A percentile compares a stretch with the other conserved stretches of the same genome.
Conservation (phyloP, 1,140 invertebrate species). For the Melipona quadrifasciata region DNA sequence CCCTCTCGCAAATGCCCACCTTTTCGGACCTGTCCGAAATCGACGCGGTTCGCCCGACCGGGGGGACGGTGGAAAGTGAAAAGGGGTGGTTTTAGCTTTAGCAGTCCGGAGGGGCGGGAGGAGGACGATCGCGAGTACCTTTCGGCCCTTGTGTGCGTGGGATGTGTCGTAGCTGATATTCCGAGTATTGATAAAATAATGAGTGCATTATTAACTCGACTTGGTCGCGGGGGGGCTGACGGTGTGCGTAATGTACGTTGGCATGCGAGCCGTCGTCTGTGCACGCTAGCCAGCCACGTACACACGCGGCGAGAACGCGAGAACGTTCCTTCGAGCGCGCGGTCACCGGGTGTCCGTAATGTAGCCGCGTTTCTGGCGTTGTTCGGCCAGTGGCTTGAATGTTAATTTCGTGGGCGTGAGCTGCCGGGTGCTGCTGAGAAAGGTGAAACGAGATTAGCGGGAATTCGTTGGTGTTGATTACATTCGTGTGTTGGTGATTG, state of each 20-base stretch:
- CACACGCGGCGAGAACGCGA: constrained; percentile 25
- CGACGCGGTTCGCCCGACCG: constrained; percentile 45
- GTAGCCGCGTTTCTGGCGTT: constrained; percentile 43
- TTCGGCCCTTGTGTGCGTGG: constrained; percentile 22
- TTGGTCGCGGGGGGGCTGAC: constrained; percentile 38
- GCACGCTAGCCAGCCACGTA: constrained; percentile 35
- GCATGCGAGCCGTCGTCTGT: constrained; percentile 68
- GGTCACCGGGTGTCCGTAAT: constrained; percentile 46
- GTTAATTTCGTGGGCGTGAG: neutral
- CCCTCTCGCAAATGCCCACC: constrained; percentile 13
- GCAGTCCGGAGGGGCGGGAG: constrained; percentile 16
- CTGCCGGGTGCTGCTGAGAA: neutral
- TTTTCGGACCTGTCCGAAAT: neutral
- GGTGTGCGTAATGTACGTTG: constrained; percentile 66
- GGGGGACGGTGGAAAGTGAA: constrained; percentile 47
- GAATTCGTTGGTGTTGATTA: constrained; percentile 9
- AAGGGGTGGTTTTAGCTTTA: constrained; percentile 34
- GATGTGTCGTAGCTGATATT: constrained; percentile 68
- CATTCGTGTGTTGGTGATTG: neutral
- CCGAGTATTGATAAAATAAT: constrained; percentile 76
- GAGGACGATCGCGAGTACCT: constrained; percentile 45
- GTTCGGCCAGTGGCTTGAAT: neutral
- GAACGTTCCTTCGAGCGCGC: constrained; percentile 27
- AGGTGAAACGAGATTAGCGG: neutral
- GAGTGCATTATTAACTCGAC: constrained; percentile 75